Evolutionary conservation across 2,797 vertebrate genomes (phyloP).

Genomic region (Lepidocolaptes lacrymiger): DNA sequence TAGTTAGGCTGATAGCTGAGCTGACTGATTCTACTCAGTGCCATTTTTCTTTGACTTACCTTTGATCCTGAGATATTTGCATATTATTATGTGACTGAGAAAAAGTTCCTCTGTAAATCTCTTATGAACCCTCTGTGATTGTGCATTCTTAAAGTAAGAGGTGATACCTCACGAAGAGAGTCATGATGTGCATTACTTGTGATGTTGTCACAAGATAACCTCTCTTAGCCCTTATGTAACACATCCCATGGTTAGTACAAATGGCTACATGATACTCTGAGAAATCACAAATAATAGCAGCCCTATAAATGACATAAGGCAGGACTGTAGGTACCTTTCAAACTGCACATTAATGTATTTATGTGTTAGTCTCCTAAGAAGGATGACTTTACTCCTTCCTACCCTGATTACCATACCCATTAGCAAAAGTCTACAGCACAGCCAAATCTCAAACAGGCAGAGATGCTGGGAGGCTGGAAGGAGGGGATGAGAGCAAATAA

Average conservation of each 20-base stretch:
- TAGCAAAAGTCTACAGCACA: neutral
- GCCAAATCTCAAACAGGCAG: neutral
- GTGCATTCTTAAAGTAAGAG: neutral
- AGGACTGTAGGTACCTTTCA: neutral
- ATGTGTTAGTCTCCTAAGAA: neutral
- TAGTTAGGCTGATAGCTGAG: constrained; percentile 2
- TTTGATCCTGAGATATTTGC: constrained; percentile 71
- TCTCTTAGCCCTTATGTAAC: neutral
- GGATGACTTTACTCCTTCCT: neutral
- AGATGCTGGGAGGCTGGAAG: neutral
- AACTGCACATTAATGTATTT: neutral
- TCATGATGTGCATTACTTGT: neutral
- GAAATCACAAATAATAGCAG: neutral
- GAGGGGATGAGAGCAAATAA: neutral
- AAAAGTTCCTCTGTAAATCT: neutral
- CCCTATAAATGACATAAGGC: neutral
- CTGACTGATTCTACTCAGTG: constrained; percentile 41
- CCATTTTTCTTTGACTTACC: constrained; percentile 63
- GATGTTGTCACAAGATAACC: neutral
- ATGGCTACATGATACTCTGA: neutral
- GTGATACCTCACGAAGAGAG: neutral
- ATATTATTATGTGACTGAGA: constrained; percentile 28
- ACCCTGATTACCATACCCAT: neutral
- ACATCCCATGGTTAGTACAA: neutral
- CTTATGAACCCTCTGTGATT: neutral